Evolutionary conservation across 2,888 invertebrate genomes (phyloP), one percentile per base, ranked within the genome.

Genomic region (Ophion costatus): DNA sequence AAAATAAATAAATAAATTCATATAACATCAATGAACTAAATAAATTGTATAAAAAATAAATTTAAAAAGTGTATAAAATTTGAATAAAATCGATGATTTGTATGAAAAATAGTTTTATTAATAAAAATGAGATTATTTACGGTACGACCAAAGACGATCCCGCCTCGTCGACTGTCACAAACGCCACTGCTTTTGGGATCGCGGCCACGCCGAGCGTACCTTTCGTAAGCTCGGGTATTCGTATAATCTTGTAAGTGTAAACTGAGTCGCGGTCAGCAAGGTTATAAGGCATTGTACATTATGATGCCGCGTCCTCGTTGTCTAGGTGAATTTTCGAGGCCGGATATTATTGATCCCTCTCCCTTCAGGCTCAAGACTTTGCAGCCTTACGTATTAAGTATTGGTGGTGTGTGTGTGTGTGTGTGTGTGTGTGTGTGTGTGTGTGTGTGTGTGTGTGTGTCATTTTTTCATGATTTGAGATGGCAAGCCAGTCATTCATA

Each of bases 171-270:
- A 85, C 66, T 71, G 2, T 66, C 80, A 38, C 76, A 29, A 76
- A 66, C 51, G 82, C 76, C 76, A 85, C 82, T 85, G 80, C 82
- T 79, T 76, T 77, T 42, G 80, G 24, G 38, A 74, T 22, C 38
- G 33, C 63, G 51, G 14, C 22, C 17, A 61, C 33, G 24, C 22
- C 29, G 80, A 29, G 61, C 42, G 51, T 42, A 29, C 22, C 64
- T 38, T 66, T 71, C 61, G 64, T 83, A 80, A 86, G 86, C 88
- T 83, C 67, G 66, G 82, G 87, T 88, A 89, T 89, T 88, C 70
- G 86, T 89, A 51, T 51, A 89, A 90, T 90, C 90, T 87, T 89
- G 88, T 90, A 89, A 90, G 84, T 85, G 85, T 71, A 57, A 70
- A 81, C 80, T 76, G 67, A 80, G 85, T 80, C 85, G 85, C 79